Evolutionary conservation across 1,140 invertebrate species (phyloP), one percentile per base, ranked within the genome.

Genomic region (Camponotus floridanus): DNA sequence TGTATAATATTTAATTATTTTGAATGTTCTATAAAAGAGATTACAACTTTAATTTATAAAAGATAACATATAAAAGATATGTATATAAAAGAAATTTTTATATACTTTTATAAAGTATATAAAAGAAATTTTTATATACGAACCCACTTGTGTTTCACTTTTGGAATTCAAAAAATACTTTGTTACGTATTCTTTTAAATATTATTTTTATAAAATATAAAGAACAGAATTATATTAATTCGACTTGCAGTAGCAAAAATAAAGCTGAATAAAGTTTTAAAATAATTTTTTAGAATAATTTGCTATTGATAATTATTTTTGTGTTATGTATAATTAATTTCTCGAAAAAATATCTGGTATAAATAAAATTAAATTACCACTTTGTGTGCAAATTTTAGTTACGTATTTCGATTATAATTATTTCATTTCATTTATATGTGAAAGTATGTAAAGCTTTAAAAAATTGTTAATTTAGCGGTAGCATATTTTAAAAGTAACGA

Each of bases 251-350:
- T 5, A 65, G 48, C 31, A 64, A 78, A 55, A 51, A 73, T 31
- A 55, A 67, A 51, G 21, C 36, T 68, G 55, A 73, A 36, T 65
- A 48, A 57, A n/a, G 15, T 7, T 55, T 71, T 2, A 42, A 80
- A 80, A 57, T 70, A 39, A 59, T 70, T 39, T 26, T 70, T 68
- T 33, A 79, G 61, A 79, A 55, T 51, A 79, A 59, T 76, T 42
- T 48, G 6, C 42, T 79, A 67, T 13, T 3, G 51, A 9, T 70
- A 70, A 68, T 73, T 59, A 73, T 62, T 31, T 26, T 57, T n/a
- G 57, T 55, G 8, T 68, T 13, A 45, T 80, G n/a, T 61, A 45
- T 81, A 15, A 31, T 59, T 13, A 36, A 61, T 45, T 31, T 71
- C 15, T 3, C 15, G 42, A 4, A 8, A 18, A 2, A 5, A 59